Evolutionary conservation across 1,140 invertebrate genomes (phyloP), one percentile per base, ranked within the genome.

Genomic region (Orchestia grillus): DNA sequence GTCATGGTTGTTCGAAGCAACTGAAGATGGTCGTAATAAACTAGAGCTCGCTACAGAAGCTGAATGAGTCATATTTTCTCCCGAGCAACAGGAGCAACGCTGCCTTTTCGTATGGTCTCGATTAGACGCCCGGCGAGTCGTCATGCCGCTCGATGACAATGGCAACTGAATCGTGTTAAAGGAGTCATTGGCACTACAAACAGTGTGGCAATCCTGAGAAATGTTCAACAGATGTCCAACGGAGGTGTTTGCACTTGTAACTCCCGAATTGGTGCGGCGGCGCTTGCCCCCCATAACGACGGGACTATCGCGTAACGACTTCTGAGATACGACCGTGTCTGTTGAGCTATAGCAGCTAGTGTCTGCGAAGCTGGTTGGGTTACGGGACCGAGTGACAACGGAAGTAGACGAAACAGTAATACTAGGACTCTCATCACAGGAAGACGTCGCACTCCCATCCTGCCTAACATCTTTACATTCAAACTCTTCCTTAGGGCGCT

Each of bases 61-160:
- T 92, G 95, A 95, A 94, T 96, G 95, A 92, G 87, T 62, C n/a
- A 95, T 77, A 96, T 96, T 87, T 91, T 96, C 96, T 92, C 95
- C 96, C 19, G 97, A 97, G 96, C 97, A 98, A 96, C 98, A 98
- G 96, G 98, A 98, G 0, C 97, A 97, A 96, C 98, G 98, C 4
- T 97, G 97, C 96, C 98, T 98, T 94, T 98, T 98, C 28, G 98
- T 97, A 96, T 98, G 97, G 28, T 98, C 97, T 0, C 98, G 97
- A 6, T 97, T 96, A 87, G 97, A 98, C 0, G 98, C 97, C 43
- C 98, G 97, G 44, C 98, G 97, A 0, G 97, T 97, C n/a, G 97
- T 97, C 97, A 96, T 97, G 45, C 96, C 96, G 95, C 96, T 96
- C 47, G 95, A 87, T 44, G 96, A 47, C 53, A 96, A 96, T 43